Evolutionary conservation across 2,888 invertebrate genomes (phyloP).

Genomic region (Ichneumoninae sp.): DNA sequence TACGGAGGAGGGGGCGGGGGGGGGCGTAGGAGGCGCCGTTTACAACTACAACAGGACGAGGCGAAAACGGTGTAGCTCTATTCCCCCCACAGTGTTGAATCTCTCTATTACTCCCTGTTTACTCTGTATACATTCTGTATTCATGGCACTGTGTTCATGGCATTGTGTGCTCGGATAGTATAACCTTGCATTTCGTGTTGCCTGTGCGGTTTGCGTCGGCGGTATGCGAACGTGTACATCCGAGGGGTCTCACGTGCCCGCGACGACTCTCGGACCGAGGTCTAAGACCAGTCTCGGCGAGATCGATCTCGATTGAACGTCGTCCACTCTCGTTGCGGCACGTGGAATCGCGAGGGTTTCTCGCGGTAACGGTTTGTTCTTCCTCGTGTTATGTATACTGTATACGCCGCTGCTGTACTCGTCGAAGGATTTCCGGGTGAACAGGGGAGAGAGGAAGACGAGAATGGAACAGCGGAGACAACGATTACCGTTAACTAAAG

Average conservation of each 20-base stretch:
- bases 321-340: background rate
- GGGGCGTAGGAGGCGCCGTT: slow-evolving; percentile 18
- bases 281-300: slow-evolving; percentile 54
- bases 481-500: slow-evolving; percentile 38
- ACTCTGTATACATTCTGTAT: slow-evolving; percentile 28
- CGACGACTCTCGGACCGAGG: slow-evolving; percentile 32
- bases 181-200: background rate
- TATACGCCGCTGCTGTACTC: background rate
- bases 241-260: slow-evolving; percentile 50
- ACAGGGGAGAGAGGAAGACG: background rate
- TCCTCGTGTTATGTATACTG: background rate
- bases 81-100: slow-evolving; percentile 8
- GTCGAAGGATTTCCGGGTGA: slow-evolving; percentile 9
- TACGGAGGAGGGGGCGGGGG: background rate
- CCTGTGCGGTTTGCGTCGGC: background rate
- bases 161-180: background rate
- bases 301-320: slow-evolving; percentile 54
- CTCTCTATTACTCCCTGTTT: slow-evolving; percentile 39
- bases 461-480: background rate
- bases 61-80: slow-evolving; percentile 22
- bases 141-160: slow-evolving; percentile 15
- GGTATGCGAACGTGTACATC: background rate
- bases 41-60: slow-evolving; percentile 35
- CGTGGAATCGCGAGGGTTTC: slow-evolving; percentile 24
- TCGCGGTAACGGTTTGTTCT: slow-evolving; percentile 35